Percentiles rank a stretch among this genome's conserved stretches.
Conservation (phyloP, 2,113 vertebrate genomes). For the Saguinus imperator region DNA sequence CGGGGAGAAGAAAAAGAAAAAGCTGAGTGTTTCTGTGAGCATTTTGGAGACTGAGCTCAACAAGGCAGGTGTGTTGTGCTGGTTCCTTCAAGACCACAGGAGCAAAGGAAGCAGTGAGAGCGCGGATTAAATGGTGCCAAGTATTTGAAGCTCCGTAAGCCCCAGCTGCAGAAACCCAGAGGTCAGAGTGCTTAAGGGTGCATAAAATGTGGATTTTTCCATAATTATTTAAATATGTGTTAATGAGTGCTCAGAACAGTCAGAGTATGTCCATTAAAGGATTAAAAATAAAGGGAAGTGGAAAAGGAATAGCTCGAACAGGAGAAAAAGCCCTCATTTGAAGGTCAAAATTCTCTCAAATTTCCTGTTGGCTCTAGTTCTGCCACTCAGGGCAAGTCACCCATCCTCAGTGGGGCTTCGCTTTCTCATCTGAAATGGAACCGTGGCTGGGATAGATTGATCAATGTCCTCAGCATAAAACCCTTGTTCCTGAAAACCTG, state of each 20-base stretch:
- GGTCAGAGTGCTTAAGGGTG: conserved; percentile 74
- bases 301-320: conserved; percentile 37
- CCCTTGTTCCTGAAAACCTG: background rate
- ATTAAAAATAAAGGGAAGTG: conserved; percentile 40
- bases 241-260: conserved; percentile 60
- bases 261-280: conserved; percentile 49
- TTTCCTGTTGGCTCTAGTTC: background rate
- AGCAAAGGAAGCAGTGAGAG: background rate
- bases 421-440: background rate
- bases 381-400: fast-evolving
- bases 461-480: background rate
- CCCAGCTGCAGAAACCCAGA: conserved; percentile 68
- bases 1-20: conserved; percentile 49
- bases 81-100: conserved; percentile 4
- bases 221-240: conserved; percentile 77
- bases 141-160: conserved; percentile 52
- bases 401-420: background rate
- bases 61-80: conserved; percentile 38
- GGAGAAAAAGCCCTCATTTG: background rate
- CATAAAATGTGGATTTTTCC: conserved; percentile 80
- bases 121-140: conserved; percentile 60
- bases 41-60: conserved; percentile 35
- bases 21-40: conserved; percentile 15
- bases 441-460: fast-evolving
- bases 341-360: background rate